A percentile compares a stretch with the other conserved stretches of the same genome.
These are phyloP conservation scores for Pherbina coryleti DNA, from an alignment of 2,888 invertebrate species.

Conservation along the genomic window DNA sequence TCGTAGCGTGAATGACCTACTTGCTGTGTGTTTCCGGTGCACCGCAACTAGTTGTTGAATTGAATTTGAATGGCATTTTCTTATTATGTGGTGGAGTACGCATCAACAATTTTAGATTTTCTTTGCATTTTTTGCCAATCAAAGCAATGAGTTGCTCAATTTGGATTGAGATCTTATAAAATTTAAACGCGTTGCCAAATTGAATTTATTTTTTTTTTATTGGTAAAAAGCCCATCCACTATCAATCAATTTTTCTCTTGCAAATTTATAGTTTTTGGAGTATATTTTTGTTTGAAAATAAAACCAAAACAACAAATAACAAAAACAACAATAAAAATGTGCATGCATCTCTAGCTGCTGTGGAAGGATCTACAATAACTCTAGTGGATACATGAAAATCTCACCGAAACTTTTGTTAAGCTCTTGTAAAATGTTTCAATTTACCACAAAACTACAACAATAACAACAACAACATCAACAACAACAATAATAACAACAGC, in stretches of 20 bases:
- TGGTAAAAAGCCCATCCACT: too few species aligned
- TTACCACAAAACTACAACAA: not conserved
- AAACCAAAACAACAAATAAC: not conserved
- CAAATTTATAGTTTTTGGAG: not conserved
- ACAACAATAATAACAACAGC: not conserved
- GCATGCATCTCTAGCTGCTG: not conserved
- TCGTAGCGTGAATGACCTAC: too few species aligned
- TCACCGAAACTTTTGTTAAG: slow-evolving; percentile 13
- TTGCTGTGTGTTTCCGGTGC: too few species aligned
- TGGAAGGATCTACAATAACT: not conserved
- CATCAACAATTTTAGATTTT: too few species aligned
- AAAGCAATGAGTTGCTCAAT: too few species aligned
- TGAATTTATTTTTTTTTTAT: too few species aligned
- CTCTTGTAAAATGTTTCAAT: slow-evolving; percentile 17
- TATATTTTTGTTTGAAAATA: not conserved
- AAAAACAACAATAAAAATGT: not conserved
- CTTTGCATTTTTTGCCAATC: too few species aligned
- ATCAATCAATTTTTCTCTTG: not conserved
- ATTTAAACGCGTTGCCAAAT: too few species aligned
- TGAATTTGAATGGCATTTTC: too few species aligned
- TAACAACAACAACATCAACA: not conserved
- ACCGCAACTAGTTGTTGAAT: too few species aligned
- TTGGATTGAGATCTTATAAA: too few species aligned
- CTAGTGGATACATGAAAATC: slow-evolving; percentile 27
- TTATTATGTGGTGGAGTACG: too few species aligned